Base-by-base conservation (phyloP, 1,140 invertebrate species). In the Lysiphlebus fabarum region DNA sequence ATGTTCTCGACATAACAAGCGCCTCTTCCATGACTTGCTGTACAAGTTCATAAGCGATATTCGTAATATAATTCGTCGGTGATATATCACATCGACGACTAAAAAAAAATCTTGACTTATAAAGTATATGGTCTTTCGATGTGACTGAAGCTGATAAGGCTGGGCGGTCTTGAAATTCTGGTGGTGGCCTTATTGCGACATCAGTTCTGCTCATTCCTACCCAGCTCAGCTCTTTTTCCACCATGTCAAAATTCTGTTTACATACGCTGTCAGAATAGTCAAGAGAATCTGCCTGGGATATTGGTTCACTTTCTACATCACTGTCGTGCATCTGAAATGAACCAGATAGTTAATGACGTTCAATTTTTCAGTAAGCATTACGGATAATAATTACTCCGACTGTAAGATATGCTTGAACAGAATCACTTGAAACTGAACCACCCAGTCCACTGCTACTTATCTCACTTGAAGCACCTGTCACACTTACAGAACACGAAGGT, bases 161-260 rank as follows among this genome's bases (percentile, higher is more conserved):
- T 11, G 80, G 78, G 58, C 75, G 81, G 69, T 89, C 88, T 76
- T 91, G 90, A 76, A 91, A 92, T 67, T 91, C 87, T 12, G 85
- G 85, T 5, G 90, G 90, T 54, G 89, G 90, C 67, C 90, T 88
- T 65, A 91, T 90, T 12, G 88, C 85, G 12, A 79, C 75, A 11
- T 77, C 76, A 1, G 75, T 76, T 5, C 72, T 68, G n/a, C 77
- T 68, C 8, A 76, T 43, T 60, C 83, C 82, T 7, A 71, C 75
- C 81, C 82, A 84, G 47, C 81, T 81, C 17, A 87, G 87, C 33
- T 86, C 87, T 76, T 91, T 91, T 67, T 90, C 91, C 56, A 91
- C 77, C 7, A 89, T 91, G 69, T 90, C 90, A 69, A 90, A 91
- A 70, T 90, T 89, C 73, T 90, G 88, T 34, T 86, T 85, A 65